Base-by-base conservation (phyloP, 2,113 vertebrate species). In the Oncorhynchus kisutch region DNA sequence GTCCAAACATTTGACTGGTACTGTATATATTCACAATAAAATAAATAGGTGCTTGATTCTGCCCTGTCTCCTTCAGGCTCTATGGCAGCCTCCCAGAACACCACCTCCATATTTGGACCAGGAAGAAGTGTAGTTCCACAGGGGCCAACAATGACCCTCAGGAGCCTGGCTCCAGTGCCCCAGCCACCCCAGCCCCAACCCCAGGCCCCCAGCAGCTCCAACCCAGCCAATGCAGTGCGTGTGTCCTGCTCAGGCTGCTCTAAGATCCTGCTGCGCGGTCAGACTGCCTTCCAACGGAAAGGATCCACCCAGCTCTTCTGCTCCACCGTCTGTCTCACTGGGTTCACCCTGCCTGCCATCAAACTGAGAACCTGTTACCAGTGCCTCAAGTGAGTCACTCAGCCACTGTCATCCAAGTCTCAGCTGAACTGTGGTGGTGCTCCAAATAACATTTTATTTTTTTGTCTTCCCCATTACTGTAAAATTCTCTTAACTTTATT, bases 261-360 rank as follows among this genome's bases (percentile, higher is more conserved):
- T 82, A 99, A 99, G 94, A 92, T 95, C 88, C 94, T 99, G 79
- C 94, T 98, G 81, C 98, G 98, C 91, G 97, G 97, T 49, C 97
- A 99, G 90, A 99, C 97, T 0, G 97, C 97, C 1, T 99, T 98
- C 91, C 97, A 99, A 85, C 95, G 96, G 83, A 99, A 99, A 93
- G 97, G 97, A 54, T 99, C 97, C 0, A 97, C 97, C 51, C 97
- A 99, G 92, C 96, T 99, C 13, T 99, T 99, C 94, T 99, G 97
- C 90, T 99, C 97, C 79, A 98, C 97, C 2, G 90, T 98, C 84
- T 99, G 97, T 91, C 94, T 99, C 86, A 99, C 96, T 70, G 97
- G 97, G 84, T 96, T 97, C 83, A 94, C 94, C 87, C 93, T 93
- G 79, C 87, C 93, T 80, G 91, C 93, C 72, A 88, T 5, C 74